These are phyloP conservation scores for Ictidomys tridecemlineatus DNA, from an alignment of 2,113 vertebrate species.

Conservation along the genomic window DNA sequence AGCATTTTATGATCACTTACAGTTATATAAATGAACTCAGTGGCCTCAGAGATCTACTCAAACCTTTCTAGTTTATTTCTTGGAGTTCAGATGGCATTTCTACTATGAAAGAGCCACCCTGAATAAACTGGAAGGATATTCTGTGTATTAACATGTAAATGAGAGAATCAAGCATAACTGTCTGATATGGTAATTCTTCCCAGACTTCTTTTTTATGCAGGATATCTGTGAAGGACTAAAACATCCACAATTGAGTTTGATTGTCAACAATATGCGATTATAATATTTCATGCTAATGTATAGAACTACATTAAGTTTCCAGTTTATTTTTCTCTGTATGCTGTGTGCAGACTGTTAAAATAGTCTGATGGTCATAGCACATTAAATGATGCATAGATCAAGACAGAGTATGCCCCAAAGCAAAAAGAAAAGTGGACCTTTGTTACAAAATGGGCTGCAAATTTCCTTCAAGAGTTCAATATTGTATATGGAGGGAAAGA, in stretches of 20 bases:
- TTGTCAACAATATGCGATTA: neutral
- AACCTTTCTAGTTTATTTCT: slow-evolving; percentile 42
- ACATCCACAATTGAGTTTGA: neutral
- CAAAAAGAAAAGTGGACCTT: neutral
- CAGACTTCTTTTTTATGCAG: neutral
- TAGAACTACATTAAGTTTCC: neutral
- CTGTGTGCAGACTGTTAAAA: neutral
- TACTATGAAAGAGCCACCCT: slow-evolving; percentile 24
- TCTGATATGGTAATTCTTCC: slow-evolving; percentile 40
- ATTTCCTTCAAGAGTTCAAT: neutral
- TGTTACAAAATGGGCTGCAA: neutral
- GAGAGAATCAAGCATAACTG: slow-evolving; percentile 13
- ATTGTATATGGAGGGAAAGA: neutral
- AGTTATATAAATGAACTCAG: neutral
- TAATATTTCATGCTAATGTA: neutral
- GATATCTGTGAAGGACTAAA: neutral
- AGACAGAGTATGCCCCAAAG: neutral
- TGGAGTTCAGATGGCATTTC: slow-evolving; percentile 63
- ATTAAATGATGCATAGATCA: neutral
- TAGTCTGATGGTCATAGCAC: neutral
- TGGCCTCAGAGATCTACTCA: neutral
- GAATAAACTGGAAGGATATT: slow-evolving; percentile 57
- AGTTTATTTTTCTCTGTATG: neutral
- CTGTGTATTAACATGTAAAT: slow-evolving; percentile 59
- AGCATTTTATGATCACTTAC: slow-evolving; percentile 48